Conservation (phyloP, 2,113 vertebrate species). For the Osmerus eperlanus region DNA sequence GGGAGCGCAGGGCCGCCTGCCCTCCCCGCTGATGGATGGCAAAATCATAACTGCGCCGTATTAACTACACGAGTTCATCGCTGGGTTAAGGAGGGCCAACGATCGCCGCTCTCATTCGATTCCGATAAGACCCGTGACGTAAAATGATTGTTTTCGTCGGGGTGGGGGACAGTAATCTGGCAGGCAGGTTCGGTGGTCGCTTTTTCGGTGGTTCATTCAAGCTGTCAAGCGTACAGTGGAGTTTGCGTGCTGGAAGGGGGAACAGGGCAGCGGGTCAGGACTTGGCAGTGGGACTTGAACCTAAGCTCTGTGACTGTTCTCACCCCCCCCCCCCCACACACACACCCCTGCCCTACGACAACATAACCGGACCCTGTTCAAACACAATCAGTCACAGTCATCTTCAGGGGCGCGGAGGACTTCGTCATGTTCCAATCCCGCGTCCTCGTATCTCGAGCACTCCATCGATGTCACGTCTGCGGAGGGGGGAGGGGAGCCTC, state of each 20-base stretch:
- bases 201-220: constrained; percentile 13
- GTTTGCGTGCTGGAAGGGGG: constrained; percentile 11
- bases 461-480: constrained; percentile 51
- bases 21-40: constrained; percentile 90
- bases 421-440: constrained; percentile 42
- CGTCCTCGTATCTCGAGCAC: constrained; percentile 35
- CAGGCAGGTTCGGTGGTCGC: constrained; percentile 32
- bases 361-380: constrained; percentile 56
- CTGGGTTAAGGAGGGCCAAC: constrained; percentile 91
- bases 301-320: constrained; percentile 28
- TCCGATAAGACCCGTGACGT: constrained; percentile 76
- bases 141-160: constrained; percentile 57
- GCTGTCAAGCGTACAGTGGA: constrained; percentile 33
- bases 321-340: constrained; percentile 7
- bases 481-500: constrained; percentile 49
- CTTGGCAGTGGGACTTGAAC: constrained; percentile 40
- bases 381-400: constrained; percentile 57
- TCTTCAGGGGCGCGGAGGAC: constrained; percentile 39
- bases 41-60: constrained; percentile 98
- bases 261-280: constrained; percentile 46
- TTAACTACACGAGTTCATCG: constrained; percentile 95
- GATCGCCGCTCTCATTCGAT: constrained; percentile 88
- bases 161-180: constrained; percentile 40
- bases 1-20: constrained; percentile 72
- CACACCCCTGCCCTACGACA: constrained; percentile 28